Percentiles rank a stretch among this genome's conserved stretches.
Evolutionary conservation across 2,797 vertebrate genomes (phyloP).

Genomic region (Ctenopoma kingsleyae): DNA sequence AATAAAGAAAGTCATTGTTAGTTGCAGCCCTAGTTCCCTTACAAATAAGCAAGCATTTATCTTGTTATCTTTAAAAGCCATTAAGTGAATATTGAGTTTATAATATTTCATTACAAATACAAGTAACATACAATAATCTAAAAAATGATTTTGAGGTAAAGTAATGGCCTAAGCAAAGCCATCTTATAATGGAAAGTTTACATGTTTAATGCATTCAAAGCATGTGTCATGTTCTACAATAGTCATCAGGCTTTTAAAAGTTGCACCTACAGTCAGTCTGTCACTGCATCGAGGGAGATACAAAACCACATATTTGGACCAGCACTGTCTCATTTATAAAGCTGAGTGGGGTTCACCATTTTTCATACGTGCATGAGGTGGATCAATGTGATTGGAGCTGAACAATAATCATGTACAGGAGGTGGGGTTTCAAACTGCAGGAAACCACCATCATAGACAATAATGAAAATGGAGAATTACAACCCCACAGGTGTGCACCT

Average conservation of each 20-base stretch:
- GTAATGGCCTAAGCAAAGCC: background rate
- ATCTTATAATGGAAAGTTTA: background rate
- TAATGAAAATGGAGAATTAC: background rate
- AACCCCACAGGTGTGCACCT: conserved; percentile 15
- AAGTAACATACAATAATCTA: too few species aligned
- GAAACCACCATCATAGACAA: background rate
- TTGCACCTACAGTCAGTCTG: too few species aligned
- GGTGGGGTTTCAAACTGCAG: background rate
- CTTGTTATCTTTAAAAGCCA: too few species aligned
- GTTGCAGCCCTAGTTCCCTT: too few species aligned
- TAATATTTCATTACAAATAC: too few species aligned
- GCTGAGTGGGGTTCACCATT: background rate
- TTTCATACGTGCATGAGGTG: background rate
- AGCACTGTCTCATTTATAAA: background rate
- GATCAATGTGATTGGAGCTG: background rate
- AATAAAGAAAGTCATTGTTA: background rate
- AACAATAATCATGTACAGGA: background rate
- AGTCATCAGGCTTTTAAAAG: too few species aligned
- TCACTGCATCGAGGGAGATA: too few species aligned
- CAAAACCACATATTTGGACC: background rate
- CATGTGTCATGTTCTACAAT: background rate
- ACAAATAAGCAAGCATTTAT: background rate
- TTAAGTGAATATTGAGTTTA: too few species aligned
- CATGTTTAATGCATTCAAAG: background rate
- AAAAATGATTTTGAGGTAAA: background rate